phyloP scores from a whole-genome alignment of 2,888 invertebrate genomes.

The Anagyrus pseudococci region DNA sequence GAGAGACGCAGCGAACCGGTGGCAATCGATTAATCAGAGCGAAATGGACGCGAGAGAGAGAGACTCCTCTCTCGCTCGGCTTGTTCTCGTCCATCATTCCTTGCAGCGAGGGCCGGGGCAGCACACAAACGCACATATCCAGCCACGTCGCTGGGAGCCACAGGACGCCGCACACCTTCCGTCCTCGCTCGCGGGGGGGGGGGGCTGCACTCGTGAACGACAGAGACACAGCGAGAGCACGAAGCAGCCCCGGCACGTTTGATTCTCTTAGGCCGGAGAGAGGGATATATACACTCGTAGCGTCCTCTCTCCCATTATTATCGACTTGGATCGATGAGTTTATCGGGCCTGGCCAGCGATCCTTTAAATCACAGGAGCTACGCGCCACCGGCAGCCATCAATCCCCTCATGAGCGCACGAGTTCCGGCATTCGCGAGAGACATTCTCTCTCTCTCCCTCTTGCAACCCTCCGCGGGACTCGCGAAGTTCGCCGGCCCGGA shows the following conservation, averaged over 20 bases:
- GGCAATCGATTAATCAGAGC: conserved; percentile 40
- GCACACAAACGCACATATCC: background rate
- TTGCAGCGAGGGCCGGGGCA: background rate
- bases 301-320: conserved; percentile 19
- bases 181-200: too few species aligned
- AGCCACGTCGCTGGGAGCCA: too few species aligned
- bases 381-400: background rate
- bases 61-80: background rate
- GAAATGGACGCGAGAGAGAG: conserved; percentile 30
- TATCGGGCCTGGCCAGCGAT: conserved; percentile 23
- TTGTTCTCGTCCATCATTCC: conserved; percentile 12
- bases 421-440: too few species aligned
- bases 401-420: background rate
- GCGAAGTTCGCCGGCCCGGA: too few species aligned
- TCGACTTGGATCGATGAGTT: conserved; percentile 27
- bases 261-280: conserved; percentile 20
- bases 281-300: background rate
- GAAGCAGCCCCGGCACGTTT: conserved; percentile 6
- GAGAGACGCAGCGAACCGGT: conserved; percentile 12
- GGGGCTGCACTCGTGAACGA: too few species aligned
- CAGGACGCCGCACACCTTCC: background rate
- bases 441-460: too few species aligned
- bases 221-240: too few species aligned
- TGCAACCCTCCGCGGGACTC: too few species aligned
- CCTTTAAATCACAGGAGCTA: conserved; percentile 20